Base-by-base conservation (phyloP, 2,113 vertebrate species). In the Ammodytes dubius region DNA sequence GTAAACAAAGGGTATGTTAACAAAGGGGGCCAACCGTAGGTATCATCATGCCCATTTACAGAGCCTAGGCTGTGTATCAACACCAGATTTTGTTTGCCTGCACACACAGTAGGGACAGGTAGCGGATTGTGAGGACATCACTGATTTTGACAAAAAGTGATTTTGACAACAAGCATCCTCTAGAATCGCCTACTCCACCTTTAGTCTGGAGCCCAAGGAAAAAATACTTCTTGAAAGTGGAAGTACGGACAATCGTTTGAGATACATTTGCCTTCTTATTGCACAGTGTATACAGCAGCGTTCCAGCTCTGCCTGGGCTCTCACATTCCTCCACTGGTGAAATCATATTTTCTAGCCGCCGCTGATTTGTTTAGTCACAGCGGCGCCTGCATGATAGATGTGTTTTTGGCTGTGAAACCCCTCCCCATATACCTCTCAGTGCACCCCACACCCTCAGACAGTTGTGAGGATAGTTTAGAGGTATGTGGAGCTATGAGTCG, bases 351-450 rank as follows among this genome's bases (percentile, higher is more conserved):
- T 89, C 69, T 82, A 73, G 80, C 89, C 72, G 3, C 83, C 12
- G 27, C 74, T 60, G 74, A 90, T 90, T 91, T 91, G 85, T 93
- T 93, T 91, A 88, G 90, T 90, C 88, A 82, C 87, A 90, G 77
- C 76, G 84, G 89, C 88, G 88, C 89, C 89, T 84, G 70, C 63
- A 83, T 88, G 88, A 89, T 90, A 85, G 87, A 93, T 90, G 89
- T 87, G 90, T 90, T 82, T 85, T 82, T 90, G 86, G 83, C 85
- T 74, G 88, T 61, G 74, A 85, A 86, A 59, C 68, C 68, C 77
- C 80, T 77, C 77, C 74, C 46, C 9, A 35, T 71, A 70, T 71
- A 70, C 72, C 79, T 77, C 68, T 67, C 5, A 3, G 35, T 5
- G 3, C 70, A 35, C 12, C 13, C 68, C 46, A 43, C 63, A 6